Evolutionary conservation across 2,888 invertebrate genomes (phyloP).

Genomic region (Zygothrica quintamaculata): DNA sequence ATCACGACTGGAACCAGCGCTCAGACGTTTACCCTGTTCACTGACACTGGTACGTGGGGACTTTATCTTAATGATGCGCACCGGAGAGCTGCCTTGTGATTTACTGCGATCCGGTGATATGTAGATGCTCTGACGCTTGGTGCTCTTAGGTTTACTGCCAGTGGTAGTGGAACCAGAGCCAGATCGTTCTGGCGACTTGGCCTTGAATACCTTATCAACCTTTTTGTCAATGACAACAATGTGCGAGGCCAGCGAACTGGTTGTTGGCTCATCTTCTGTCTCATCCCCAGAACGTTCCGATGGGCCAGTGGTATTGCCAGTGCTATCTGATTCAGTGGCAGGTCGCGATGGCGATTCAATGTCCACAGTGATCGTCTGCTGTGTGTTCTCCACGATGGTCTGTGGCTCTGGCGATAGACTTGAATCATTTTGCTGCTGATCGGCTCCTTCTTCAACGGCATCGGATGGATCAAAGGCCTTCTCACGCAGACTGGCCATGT

Average conservation of each 20-base stretch:
- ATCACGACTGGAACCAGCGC: slow-evolving; percentile 82
- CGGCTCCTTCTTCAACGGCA: slow-evolving; percentile 64
- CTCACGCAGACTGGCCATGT: slow-evolving; percentile 84
- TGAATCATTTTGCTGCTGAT: slow-evolving; percentile 83
- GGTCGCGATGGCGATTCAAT: slow-evolving; percentile 82
- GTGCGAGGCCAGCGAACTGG: slow-evolving; percentile 56
- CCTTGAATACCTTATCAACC: slow-evolving; percentile 84
- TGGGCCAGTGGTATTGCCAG: slow-evolving; percentile 81
- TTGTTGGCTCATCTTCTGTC: slow-evolving; percentile 75
- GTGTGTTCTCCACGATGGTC: slow-evolving; percentile 83
- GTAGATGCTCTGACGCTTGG: slow-evolving; percentile 86
- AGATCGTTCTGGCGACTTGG: slow-evolving; percentile 76
- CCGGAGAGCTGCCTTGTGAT: slow-evolving; percentile 84
- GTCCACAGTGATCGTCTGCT: slow-evolving; percentile 80
- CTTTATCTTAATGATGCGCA: slow-evolving; percentile 84
- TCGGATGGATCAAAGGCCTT: slow-evolving; percentile 83
- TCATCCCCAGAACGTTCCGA: slow-evolving; percentile 84
- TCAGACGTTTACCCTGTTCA: slow-evolving; percentile 84
- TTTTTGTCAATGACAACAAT: slow-evolving; percentile 84
- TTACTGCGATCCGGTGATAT: slow-evolving; percentile 85
- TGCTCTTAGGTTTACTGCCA: slow-evolving; percentile 68
- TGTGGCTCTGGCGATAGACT: slow-evolving; percentile 84
- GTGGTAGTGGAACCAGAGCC: slow-evolving; percentile 14
- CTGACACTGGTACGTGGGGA: slow-evolving; percentile 86
- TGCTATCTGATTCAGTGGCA: slow-evolving; percentile 81